Evolutionary conservation across 2,797 vertebrate genomes (phyloP).

Genomic region (Spinus pinus): DNA sequence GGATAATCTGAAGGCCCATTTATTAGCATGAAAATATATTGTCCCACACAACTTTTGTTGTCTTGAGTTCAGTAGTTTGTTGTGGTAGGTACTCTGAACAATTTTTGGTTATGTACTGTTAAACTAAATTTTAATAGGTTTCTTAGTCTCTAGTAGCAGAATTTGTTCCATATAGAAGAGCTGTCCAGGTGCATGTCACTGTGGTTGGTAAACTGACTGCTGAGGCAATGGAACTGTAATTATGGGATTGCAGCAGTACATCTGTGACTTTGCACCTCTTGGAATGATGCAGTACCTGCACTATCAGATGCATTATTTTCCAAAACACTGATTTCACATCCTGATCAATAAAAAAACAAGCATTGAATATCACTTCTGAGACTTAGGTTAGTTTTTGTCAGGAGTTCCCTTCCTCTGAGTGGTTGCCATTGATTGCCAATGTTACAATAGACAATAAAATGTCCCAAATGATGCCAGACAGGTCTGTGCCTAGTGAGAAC

Average conservation of each 20-base stretch:
- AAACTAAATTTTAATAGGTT: background rate
- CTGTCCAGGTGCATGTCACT: background rate
- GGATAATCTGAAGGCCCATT: background rate
- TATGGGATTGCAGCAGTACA: background rate
- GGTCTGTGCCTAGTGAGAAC: background rate
- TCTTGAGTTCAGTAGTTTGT: background rate
- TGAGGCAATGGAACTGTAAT: background rate
- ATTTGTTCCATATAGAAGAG: background rate
- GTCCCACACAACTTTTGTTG: background rate
- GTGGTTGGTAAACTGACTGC: background rate
- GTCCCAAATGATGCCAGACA: background rate
- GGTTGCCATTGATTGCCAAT: accelerated
- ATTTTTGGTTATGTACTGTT: background rate
- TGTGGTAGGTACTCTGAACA: background rate
- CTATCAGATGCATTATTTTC: background rate
- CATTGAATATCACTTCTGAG: background rate
- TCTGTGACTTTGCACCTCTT: background rate
- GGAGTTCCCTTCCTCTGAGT: background rate
- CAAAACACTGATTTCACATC: background rate
- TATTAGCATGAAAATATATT: background rate
- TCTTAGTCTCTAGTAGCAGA: background rate
- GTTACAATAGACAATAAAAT: background rate
- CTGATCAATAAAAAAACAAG: background rate
- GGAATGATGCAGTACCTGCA: background rate
- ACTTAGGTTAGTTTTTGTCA: background rate